phyloP scores from a whole-genome alignment of 2,113 vertebrate genomes.

The Aphelocoma coerulescens region DNA sequence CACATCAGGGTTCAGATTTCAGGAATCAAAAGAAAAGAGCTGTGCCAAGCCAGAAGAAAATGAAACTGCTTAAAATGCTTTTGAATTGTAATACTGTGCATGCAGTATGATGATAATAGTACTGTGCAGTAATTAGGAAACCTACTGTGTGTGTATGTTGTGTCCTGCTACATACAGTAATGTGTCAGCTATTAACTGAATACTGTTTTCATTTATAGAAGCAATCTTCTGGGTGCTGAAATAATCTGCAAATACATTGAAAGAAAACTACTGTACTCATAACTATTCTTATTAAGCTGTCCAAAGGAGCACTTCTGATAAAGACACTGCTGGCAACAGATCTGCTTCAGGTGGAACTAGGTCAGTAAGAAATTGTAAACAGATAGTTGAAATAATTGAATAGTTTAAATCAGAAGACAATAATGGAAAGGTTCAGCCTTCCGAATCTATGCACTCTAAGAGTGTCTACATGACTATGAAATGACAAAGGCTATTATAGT shows the following conservation, averaged over 20 bases:
- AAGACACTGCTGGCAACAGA: background rate
- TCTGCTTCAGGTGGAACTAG: background rate
- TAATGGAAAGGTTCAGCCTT: background rate
- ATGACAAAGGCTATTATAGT: background rate
- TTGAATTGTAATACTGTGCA: background rate
- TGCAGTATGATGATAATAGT: background rate
- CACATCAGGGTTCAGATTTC: constrained; percentile 21
- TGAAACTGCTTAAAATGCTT: background rate
- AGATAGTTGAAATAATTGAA: background rate
- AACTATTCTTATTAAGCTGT: background rate
- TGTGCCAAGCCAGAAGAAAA: background rate
- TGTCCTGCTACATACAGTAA: background rate
- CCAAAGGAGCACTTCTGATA: background rate
- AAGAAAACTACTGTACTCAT: background rate
- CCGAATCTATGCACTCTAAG: background rate
- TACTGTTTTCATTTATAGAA: background rate
- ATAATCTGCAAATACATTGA: background rate
- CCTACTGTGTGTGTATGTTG: background rate
- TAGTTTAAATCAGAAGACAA: background rate
- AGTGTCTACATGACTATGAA: background rate
- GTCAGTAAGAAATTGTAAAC: background rate
- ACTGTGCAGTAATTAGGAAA: background rate
- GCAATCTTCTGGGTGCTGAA: background rate
- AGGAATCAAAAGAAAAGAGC: constrained; percentile 4
- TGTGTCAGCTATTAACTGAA: background rate